phyloP scores from a whole-genome alignment of 2,113 vertebrate genomes.

The Vidua chalybeata region DNA sequence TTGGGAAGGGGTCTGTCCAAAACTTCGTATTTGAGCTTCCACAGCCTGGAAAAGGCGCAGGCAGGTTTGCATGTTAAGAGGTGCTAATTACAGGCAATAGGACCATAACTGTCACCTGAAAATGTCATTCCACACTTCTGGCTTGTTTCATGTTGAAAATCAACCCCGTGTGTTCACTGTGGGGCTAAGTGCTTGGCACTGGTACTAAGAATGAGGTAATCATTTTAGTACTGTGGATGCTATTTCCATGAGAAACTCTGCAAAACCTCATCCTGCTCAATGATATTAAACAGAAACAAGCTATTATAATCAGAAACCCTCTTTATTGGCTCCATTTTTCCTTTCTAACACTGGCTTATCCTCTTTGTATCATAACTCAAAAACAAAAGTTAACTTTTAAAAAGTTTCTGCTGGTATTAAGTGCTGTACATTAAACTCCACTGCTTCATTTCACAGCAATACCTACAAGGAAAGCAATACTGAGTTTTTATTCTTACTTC shows the following conservation, averaged over 20 bases:
- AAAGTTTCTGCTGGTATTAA: conserved; percentile 4
- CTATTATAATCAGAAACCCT: conserved; percentile 69
- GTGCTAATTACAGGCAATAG: conserved; percentile 88
- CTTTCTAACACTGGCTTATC: conserved; percentile 56
- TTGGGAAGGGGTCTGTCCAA: conserved; percentile 97
- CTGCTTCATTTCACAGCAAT: background rate
- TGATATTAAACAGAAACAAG: conserved; percentile 85
- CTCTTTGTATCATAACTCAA: conserved; percentile 32
- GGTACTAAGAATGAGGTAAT: conserved; percentile 81
- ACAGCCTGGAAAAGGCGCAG: conserved; percentile 85
- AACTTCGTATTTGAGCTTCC: conserved; percentile 97
- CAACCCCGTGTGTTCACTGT: conserved; percentile 65
- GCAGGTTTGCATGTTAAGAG: conserved; percentile 82
- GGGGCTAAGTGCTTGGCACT: conserved; percentile 78
- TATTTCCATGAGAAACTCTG: conserved; percentile 84
- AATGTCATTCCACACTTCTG: conserved; percentile 80
- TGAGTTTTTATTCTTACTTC: background rate
- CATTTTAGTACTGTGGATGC: conserved; percentile 72
- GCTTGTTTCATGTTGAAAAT: conserved; percentile 81
- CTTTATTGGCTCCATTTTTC: conserved; percentile 62
- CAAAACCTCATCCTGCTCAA: conserved; percentile 73
- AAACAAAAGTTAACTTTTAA: conserved; percentile 53
- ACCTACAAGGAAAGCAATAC: background rate
- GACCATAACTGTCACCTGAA: conserved; percentile 85
- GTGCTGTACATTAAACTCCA: background rate